A percentile compares a stretch with the other conserved stretches of the same genome.
These are phyloP conservation scores for Tychaedon coryphoeus DNA, from an alignment of 2,113 vertebrate species.

Conservation along the genomic window DNA sequence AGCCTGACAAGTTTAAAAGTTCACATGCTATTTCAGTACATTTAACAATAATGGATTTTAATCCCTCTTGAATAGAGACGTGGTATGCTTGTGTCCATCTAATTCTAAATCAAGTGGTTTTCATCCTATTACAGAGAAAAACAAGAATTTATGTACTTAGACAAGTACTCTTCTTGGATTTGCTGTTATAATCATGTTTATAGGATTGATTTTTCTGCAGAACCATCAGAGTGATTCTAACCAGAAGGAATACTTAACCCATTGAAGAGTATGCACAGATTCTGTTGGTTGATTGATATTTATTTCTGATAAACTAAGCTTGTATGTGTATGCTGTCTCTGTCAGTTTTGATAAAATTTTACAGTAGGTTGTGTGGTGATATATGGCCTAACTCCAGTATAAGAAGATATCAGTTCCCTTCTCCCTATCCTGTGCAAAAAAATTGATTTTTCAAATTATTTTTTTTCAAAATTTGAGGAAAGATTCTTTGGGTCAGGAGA, in stretches of 20 bases:
- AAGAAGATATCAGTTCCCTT: neutral
- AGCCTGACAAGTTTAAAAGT: neutral
- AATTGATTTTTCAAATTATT: neutral
- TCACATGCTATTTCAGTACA: neutral
- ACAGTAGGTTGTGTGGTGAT: neutral
- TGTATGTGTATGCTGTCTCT: neutral
- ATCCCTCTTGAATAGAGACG: neutral
- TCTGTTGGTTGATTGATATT: neutral
- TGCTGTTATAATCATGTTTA: neutral
- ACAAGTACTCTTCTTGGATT: neutral
- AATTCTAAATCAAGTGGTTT: neutral
- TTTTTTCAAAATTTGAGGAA: neutral
- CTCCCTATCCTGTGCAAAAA: neutral
- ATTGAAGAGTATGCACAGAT: neutral
- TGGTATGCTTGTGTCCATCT: neutral
- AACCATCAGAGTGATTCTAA: neutral
- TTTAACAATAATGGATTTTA: neutral
- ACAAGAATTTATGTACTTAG: neutral
- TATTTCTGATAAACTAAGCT: neutral
- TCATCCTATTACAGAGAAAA: neutral
- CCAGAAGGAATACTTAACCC: neutral
- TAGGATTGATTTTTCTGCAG: neutral
- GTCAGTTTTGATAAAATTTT: neutral
- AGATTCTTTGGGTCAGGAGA: neutral
- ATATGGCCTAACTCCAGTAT: neutral